These are phyloP conservation scores for Holacanthella duospinosa DNA, from an alignment of 2,888 invertebrate genomes.

Conservation along the genomic window DNA sequence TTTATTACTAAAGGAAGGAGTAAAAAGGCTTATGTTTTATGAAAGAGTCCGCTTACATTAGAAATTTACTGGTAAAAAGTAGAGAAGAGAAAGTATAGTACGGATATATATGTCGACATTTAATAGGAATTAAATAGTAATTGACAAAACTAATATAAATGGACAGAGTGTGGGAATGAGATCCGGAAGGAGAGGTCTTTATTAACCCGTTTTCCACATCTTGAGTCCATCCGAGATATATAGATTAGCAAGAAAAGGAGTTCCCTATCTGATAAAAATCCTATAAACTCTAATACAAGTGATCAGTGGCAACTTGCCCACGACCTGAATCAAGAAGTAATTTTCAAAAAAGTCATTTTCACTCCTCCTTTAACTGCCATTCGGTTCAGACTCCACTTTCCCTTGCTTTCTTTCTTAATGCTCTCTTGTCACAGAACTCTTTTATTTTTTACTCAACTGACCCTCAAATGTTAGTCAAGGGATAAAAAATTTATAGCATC, in stretches of 20 bases:
- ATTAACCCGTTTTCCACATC: not conserved
- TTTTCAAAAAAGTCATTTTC: constrained; percentile 15
- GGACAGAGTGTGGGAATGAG: not conserved
- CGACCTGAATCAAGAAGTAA: constrained; percentile 38
- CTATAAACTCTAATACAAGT: constrained; percentile 21
- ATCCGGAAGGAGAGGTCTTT: not conserved
- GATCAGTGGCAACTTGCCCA: constrained; percentile 37
- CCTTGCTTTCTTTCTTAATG: not conserved
- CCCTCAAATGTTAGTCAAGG: too few relatives aligned
- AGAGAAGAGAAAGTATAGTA: not conserved
- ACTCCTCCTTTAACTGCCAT: not conserved
- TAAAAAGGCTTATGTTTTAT: constrained; percentile 6
- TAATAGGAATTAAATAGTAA: not conserved
- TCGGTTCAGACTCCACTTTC: not conserved
- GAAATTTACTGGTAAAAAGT: not conserved
- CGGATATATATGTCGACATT: not conserved
- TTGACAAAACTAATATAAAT: constrained; percentile 5
- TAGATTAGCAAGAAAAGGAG: not conserved
- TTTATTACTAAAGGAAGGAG: not conserved
- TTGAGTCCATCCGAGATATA: not conserved
- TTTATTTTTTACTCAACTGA: not conserved
- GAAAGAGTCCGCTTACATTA: not conserved
- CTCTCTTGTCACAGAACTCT: not conserved
- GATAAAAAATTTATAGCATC: not conserved
- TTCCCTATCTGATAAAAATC: constrained; percentile 14